phyloP scores from a whole-genome alignment of 1,140 invertebrate genomes.

The Papilio dardanus region DNA sequence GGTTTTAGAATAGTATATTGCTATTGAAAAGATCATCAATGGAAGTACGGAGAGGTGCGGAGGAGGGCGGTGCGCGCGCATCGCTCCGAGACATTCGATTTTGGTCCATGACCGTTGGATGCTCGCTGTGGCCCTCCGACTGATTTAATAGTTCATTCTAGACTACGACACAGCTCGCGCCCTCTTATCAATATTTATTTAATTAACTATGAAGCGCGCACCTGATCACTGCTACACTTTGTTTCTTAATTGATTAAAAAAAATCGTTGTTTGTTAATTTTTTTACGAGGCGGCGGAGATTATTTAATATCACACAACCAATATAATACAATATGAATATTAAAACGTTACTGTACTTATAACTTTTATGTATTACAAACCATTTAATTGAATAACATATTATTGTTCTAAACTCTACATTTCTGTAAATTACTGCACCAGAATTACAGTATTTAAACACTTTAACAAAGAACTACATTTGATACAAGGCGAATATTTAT shows the following conservation, averaged over 20 bases:
- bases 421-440: no score
- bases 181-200: slow-evolving; percentile 57
- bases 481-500: no score
- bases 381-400: no score
- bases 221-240: slow-evolving; percentile 2
- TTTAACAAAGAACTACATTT: no score
- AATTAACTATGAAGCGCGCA: background rate
- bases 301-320: background rate
- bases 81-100: slow-evolving; percentile 81
- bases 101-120: slow-evolving; percentile 83
- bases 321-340: background rate
- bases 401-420: no score
- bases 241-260: slow-evolving; percentile 4
- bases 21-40: slow-evolving; percentile 80
- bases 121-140: slow-evolving; percentile 74
- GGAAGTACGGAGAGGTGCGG: slow-evolving; percentile 70
- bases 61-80: slow-evolving; percentile 75
- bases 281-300: background rate
- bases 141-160: slow-evolving; percentile 80
- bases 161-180: slow-evolving; percentile 58
- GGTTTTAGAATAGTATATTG: slow-evolving; percentile 47
- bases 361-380: no score
- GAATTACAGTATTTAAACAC: no score
- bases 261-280: background rate
- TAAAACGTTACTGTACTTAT: no score